phyloP scores from a whole-genome alignment of 1,140 invertebrate species.

The Drosophila ohnishii region DNA sequence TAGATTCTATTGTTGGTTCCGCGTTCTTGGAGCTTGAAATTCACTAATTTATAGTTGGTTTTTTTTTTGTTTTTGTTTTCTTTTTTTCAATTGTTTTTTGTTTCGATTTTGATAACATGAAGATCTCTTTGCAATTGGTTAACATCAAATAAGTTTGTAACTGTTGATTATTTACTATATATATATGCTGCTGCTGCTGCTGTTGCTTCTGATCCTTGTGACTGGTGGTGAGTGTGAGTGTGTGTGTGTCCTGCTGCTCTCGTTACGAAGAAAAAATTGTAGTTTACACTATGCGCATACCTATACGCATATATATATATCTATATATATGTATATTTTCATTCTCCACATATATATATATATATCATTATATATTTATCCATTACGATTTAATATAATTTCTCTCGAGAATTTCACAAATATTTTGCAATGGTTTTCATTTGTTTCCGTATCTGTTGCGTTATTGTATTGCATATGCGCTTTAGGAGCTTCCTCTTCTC shows the following conservation, averaged over 20 bases:
- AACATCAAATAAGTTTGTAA: slow-evolving; percentile 61
- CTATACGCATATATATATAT: slow-evolving; percentile 9
- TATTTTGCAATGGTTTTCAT: slow-evolving; percentile 3
- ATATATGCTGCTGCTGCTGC: slow-evolving; percentile 25
- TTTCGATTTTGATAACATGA: slow-evolving; percentile 56
- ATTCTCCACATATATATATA: too few relatives aligned
- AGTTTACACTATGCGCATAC: slow-evolving; percentile 6
- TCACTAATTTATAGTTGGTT: slow-evolving; percentile 21
- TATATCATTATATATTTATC: slow-evolving; percentile 29
- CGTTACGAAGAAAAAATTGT: slow-evolving; percentile 24
- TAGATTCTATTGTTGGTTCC: slow-evolving; percentile 40
- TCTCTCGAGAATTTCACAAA: slow-evolving; percentile 26
- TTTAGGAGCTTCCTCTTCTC: slow-evolving; percentile 7
- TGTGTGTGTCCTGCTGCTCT: slow-evolving; percentile 1
- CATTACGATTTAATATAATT: slow-evolving; percentile 28
- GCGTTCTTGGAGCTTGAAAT: slow-evolving; percentile 23
- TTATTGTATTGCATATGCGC: slow-evolving; percentile 6
- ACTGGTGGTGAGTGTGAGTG: slow-evolving; percentile 16
- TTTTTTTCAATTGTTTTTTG: slow-evolving; percentile 1
- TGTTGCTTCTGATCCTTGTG: slow-evolving; percentile 37
- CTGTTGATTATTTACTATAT: slow-evolving; percentile 52
- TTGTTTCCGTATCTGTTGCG: neutral
- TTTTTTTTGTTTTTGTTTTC: neutral
- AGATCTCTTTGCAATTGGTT: slow-evolving; percentile 49
- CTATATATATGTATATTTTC: slow-evolving; percentile 19